Base-by-base conservation (phyloP, 2,888 invertebrate species). In the Minunthozetes semirufus region DNA sequence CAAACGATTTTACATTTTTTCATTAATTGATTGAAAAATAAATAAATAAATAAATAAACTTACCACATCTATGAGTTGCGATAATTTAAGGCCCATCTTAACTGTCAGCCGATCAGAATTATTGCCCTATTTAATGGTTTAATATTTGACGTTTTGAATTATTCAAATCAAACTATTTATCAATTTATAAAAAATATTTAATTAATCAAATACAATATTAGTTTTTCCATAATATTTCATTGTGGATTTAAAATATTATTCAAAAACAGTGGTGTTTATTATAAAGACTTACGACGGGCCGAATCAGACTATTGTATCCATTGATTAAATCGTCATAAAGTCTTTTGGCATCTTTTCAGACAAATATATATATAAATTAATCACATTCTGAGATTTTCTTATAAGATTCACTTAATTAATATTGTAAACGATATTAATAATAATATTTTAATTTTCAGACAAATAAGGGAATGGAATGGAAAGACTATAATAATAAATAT, bases 301-400 rank as follows among this genome's bases (percentile, higher is more conserved):
- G 75, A 22, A 79, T 78, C 13, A 79, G 76, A 33, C 77, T 76
- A 72, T 79, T 79, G 73, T 79, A 79, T 84, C 95, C 94, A 81
- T 93, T 92, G 70, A 99, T 87, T 72, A 98, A 87, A 83, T 98
- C 96, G 83, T 98, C 96, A 82, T 96, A 98, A 0, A 98, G 88
- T 29, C 97, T 87, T 82, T 96, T 95, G 0, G 96, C 93, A 81
- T 94, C 93, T 33, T 33, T 33, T 33, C 4, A 8, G 33, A 33
- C 94, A 59, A 59, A 59, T 59, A 22, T 22, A 59, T 3, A 17
- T 15, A 48, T 17, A 48, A 48, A 4, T 33, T 33, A 33, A 33
- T 33, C n/a, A n/a, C n/a, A n/a, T n/a, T n/a, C n/a, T n/a, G n/a
- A n/a, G n/a, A n/a, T n/a, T n/a, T n/a, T n/a, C n/a, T n/a, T n/a